phyloP scores from a whole-genome alignment of 2,888 invertebrate genomes.

The Steromphala cineraria region DNA sequence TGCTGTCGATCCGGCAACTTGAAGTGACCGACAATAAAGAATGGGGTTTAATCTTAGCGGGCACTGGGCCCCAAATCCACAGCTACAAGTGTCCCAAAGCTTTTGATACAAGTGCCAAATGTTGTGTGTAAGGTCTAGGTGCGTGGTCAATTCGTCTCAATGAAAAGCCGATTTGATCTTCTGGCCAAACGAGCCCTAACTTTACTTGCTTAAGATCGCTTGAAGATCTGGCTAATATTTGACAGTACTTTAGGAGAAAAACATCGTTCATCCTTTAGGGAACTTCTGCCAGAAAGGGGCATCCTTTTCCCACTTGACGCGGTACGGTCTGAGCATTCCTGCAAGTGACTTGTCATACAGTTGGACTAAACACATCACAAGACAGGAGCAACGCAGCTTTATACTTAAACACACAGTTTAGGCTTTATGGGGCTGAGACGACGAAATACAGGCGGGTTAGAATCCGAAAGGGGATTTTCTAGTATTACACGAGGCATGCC shows the following conservation, averaged over 20 bases:
- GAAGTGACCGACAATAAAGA: slow-evolving; percentile 6
- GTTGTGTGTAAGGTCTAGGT: slow-evolving; percentile 3
- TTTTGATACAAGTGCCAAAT: slow-evolving; percentile 28
- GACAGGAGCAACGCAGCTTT: background rate
- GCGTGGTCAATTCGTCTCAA: slow-evolving; percentile 16
- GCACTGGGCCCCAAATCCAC: background rate
- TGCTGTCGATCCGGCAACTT: background rate
- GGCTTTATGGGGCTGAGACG: background rate
- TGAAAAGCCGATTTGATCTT: slow-evolving; percentile 12
- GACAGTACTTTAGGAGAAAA: slow-evolving; percentile 16
- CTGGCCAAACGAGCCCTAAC: slow-evolving; percentile 23
- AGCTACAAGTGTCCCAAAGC: background rate
- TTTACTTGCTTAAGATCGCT: slow-evolving; percentile 12
- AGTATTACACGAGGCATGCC: background rate
- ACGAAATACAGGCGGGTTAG: background rate
- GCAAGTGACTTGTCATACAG: slow-evolving; percentile 14
- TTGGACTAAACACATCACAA: slow-evolving; percentile 22
- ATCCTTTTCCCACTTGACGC: background rate
- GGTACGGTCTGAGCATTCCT: background rate
- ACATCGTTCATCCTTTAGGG: background rate
- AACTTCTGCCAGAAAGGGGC: slow-evolving; percentile 1
- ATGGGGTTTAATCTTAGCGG: background rate
- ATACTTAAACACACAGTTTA: slow-evolving; percentile 19
- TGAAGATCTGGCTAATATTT: slow-evolving; percentile 20
- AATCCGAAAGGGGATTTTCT: background rate